Conservation (phyloP, 2,888 invertebrate genomes). For the Ptychoptera albimana region DNA sequence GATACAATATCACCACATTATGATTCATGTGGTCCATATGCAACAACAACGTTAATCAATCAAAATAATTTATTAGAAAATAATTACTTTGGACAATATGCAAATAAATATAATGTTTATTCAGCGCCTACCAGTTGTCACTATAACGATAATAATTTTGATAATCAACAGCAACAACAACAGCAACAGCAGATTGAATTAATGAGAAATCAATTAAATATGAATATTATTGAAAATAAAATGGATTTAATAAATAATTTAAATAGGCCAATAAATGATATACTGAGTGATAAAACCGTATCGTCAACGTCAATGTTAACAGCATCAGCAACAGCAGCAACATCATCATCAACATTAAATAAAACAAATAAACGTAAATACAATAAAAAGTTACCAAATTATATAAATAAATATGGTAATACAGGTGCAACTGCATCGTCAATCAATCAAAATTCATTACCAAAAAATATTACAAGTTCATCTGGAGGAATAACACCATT, state of each 20-base stretch:
- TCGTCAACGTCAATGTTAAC: background rate
- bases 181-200: background rate
- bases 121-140: slow-evolving; percentile 2
- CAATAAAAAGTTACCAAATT: no score
- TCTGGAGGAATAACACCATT: background rate
- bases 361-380: background rate
- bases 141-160: slow-evolving; percentile 2
- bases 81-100: slow-evolving; percentile 1
- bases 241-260: slow-evolving; percentile 23
- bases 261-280: slow-evolving; percentile 17
- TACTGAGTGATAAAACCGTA: slow-evolving; percentile 11
- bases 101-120: slow-evolving; percentile 3
- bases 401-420: no score
- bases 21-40: slow-evolving; percentile 42
- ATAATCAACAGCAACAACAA: slow-evolving; percentile 5
- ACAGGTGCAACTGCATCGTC: no score
- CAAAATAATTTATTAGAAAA: slow-evolving; percentile 17
- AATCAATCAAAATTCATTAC: background rate
- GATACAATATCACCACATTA: slow-evolving; percentile 8
- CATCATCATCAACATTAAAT: background rate
- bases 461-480: slow-evolving; percentile 5
- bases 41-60: slow-evolving; percentile 67
- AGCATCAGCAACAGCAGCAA: background rate
- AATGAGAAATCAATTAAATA: slow-evolving; percentile 14
- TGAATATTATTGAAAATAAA: slow-evolving; percentile 31